These are phyloP conservation scores for Drosophila nigromelanica DNA, from an alignment of 1,140 invertebrate species.

Conservation along the genomic window DNA sequence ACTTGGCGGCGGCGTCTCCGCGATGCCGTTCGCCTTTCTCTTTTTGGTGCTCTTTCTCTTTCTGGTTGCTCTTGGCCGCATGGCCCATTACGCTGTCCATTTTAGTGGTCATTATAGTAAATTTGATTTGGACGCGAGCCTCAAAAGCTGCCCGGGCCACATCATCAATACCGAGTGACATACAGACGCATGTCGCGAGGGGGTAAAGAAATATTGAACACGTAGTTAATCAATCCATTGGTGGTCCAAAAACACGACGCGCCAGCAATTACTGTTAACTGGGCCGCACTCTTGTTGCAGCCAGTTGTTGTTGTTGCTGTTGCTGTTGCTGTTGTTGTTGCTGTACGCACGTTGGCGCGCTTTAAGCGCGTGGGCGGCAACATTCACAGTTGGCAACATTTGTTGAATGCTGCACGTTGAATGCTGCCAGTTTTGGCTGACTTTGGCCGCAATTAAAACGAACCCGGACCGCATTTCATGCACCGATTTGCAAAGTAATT, in stretches of 20 bases:
- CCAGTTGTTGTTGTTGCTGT: slow-evolving; percentile 20
- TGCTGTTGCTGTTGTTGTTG: slow-evolving; percentile 17
- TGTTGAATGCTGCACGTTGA: slow-evolving; percentile 24
- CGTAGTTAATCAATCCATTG: slow-evolving; percentile 80
- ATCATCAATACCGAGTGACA: slow-evolving; percentile 75
- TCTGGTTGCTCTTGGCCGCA: slow-evolving; percentile 21
- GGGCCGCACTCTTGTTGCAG: slow-evolving; percentile 33
- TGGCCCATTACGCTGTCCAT: slow-evolving; percentile 76
- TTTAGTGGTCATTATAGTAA: slow-evolving; percentile 79
- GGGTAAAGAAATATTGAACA: slow-evolving; percentile 66
- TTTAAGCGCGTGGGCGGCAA: slow-evolving; percentile 55
- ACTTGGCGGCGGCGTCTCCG: slow-evolving; percentile 29
- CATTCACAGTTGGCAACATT: slow-evolving; percentile 71
- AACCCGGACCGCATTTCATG: slow-evolving; percentile 49
- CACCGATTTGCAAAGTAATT: slow-evolving; percentile 62
- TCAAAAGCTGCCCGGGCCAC: slow-evolving; percentile 55
- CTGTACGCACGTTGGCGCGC: slow-evolving; percentile 54
- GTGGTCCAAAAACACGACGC: slow-evolving; percentile 73
- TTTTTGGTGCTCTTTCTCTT: slow-evolving; percentile 8
- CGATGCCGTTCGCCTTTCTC: slow-evolving; percentile 35
- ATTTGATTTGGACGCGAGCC: slow-evolving; percentile 73
- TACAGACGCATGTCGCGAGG: slow-evolving; percentile 7
- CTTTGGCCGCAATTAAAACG: slow-evolving; percentile 63
- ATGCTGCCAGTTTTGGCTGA: slow-evolving; percentile 20
- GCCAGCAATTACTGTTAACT: slow-evolving; percentile 77